These are phyloP conservation scores for Danaus chrysippus DNA, from an alignment of 2,888 invertebrate genomes.

Conservation along the genomic window DNA sequence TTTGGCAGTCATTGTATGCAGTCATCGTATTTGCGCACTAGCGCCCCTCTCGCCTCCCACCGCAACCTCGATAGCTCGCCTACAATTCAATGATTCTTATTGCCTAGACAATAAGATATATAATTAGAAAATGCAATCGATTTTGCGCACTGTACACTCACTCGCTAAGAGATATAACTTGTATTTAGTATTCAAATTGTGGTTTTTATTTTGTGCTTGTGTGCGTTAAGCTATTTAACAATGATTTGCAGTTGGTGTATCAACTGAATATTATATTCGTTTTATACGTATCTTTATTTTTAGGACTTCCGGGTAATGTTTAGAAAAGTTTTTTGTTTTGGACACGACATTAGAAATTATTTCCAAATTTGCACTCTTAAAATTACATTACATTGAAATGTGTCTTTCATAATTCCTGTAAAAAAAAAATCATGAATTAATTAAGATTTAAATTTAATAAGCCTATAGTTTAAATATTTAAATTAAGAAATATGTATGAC, in stretches of 20 bases:
- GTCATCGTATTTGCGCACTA: constrained; percentile 63
- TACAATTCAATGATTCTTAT: constrained; percentile 9
- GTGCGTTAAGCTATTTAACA: constrained; percentile 24
- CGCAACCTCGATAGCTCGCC: constrained; percentile 27
- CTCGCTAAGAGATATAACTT: constrained; percentile 38
- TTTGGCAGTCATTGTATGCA: constrained; percentile 76
- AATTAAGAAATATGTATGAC: too few relatives aligned
- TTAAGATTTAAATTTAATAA: too few relatives aligned
- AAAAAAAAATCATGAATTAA: too few relatives aligned
- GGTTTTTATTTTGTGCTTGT: constrained; percentile 16
- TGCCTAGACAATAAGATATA: neutral
- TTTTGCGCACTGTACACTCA: constrained; percentile 42
- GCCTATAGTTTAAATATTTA: too few relatives aligned
- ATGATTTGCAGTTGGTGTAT: constrained; percentile 16
- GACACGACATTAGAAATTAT: too few relatives aligned
- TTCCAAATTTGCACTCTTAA: too few relatives aligned
- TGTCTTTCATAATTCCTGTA: too few relatives aligned
- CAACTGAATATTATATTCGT: constrained; percentile 10
- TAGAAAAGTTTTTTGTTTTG: too few relatives aligned
- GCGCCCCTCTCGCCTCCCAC: constrained; percentile 37
- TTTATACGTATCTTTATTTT: neutral
- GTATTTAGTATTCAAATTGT: constrained; percentile 33
- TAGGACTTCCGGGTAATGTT: neutral
- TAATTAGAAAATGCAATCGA: constrained; percentile 1
- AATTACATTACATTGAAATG: too few relatives aligned